phyloP scores from a whole-genome alignment of 2,888 invertebrate species.

The Sphaerophoria taeniata region DNA sequence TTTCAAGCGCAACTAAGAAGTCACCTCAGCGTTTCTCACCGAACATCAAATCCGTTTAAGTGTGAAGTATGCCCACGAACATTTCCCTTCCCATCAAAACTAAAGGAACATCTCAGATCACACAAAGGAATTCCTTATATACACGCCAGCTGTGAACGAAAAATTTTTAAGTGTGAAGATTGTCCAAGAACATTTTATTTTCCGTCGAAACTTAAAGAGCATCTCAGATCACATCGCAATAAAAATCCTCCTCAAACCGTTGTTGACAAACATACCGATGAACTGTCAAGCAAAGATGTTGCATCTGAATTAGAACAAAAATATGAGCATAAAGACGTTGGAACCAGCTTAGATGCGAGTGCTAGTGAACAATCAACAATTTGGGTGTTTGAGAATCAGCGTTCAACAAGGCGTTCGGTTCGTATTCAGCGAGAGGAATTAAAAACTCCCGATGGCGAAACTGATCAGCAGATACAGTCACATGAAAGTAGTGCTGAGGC shows the following conservation, averaged over 20 bases:
- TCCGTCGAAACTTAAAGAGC: slow-evolving; percentile 23
- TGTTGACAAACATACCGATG: neutral
- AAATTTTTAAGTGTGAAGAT: slow-evolving; percentile 16
- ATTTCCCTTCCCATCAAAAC: slow-evolving; percentile 22
- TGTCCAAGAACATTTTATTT: slow-evolving; percentile 23
- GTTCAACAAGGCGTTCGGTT: slow-evolving; percentile 15
- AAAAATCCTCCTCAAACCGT: neutral
- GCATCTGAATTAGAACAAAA: neutral
- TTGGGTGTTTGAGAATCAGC: neutral
- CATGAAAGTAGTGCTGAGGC: neutral
- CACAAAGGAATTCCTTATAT: slow-evolving; percentile 6
- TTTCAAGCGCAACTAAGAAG: neutral
- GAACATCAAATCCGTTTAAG: slow-evolving; percentile 1
- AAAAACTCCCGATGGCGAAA: neutral
- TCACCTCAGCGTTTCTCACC: slow-evolving; percentile 15
- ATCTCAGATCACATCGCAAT: neutral
- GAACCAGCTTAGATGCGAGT: neutral
- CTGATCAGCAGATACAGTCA: neutral
- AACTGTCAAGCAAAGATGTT: too few species aligned
- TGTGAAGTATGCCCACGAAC: slow-evolving; percentile 21
- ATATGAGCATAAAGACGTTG: neutral
- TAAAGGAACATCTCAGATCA: slow-evolving; percentile 18
- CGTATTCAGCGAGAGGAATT: slow-evolving; percentile 20
- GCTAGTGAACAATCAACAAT: neutral
- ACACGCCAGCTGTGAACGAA: too few species aligned